A percentile compares a stretch with the other conserved stretches of the same genome.
Evolutionary conservation across 2,888 invertebrate genomes (phyloP).

Genomic region (Poecilobothrus nobilitatus): DNA sequence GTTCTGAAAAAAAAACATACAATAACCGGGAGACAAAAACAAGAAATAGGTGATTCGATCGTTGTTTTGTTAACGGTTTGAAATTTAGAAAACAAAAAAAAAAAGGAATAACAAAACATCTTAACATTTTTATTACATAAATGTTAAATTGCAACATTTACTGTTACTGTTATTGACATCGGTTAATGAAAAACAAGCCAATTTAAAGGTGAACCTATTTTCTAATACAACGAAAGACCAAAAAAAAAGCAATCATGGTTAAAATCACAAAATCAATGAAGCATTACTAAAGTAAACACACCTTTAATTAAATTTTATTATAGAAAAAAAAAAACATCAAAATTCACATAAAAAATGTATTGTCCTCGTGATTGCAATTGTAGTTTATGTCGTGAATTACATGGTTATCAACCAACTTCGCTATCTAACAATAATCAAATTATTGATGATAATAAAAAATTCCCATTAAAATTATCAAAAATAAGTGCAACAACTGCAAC

Average conservation of each 20-base stretch:
- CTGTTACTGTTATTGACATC: neutral
- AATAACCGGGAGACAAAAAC: no score
- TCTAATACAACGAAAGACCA: neutral
- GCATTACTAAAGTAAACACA: neutral
- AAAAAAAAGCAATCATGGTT: neutral
- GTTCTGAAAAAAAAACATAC: neutral
- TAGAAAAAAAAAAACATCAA: conserved; percentile 14
- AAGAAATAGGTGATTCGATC: no score
- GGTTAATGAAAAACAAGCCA: neutral
- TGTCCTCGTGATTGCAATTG: conserved; percentile 66
- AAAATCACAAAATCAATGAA: neutral
- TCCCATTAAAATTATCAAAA: conserved; percentile 28
- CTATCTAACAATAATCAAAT: no score
- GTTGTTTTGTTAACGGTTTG: no score
- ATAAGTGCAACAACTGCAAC: neutral
- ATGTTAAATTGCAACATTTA: neutral
- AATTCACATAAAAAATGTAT: conserved; percentile 46
- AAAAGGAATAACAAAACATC: neutral
- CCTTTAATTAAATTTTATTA: conserved; percentile 7
- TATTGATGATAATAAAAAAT: neutral
- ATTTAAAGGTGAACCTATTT: neutral
- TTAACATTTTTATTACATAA: no score
- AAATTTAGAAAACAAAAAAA: no score
- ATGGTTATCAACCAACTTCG: conserved; percentile 48
- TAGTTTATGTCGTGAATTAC: conserved; percentile 65